Evolutionary conservation across 1,140 invertebrate genomes (phyloP).

Genomic region (Drosophila grimshawi): DNA sequence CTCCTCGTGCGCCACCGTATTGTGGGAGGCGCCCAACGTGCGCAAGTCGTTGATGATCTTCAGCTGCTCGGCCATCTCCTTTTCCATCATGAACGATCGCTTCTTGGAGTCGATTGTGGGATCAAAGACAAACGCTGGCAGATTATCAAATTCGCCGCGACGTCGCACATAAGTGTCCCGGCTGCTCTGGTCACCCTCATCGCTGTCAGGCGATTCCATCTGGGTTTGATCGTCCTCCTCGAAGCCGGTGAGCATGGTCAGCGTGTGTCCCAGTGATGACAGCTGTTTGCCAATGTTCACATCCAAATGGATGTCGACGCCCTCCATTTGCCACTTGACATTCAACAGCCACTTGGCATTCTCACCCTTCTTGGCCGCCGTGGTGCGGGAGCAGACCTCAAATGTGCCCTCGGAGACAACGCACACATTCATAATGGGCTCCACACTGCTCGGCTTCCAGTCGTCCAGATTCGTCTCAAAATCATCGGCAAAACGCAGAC

Average conservation of each 20-base stretch:
- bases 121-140: conserved; percentile 95
- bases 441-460: conserved; percentile 96
- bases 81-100: conserved; percentile 96
- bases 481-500: conserved; percentile 97
- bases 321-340: conserved; percentile 99
- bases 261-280: conserved; percentile 95
- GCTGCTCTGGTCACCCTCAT: conserved; percentile 88
- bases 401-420: conserved; percentile 99
- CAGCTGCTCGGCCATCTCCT: conserved; percentile 98
- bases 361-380: conserved; percentile 91
- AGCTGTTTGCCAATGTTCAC: conserved; percentile 98
- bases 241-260: conserved; percentile 96
- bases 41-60: conserved; percentile 97
- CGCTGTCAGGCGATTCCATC: conserved; percentile 90
- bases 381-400: conserved; percentile 97
- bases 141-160: conserved; percentile 87
- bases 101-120: conserved; percentile 93
- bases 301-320: conserved; percentile 98
- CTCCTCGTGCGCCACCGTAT: conserved; percentile 96
- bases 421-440: conserved; percentile 97
- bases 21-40: conserved; percentile 94
- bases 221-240: conserved; percentile 91
- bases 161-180: conserved; percentile 85
- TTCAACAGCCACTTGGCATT: conserved; percentile 99
- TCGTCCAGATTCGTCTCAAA: conserved; percentile 98